A percentile compares a stretch with the other conserved stretches of the same genome.
phyloP scores from a whole-genome alignment of 2,113 vertebrate species.

The Campylomormyrus numenius region DNA sequence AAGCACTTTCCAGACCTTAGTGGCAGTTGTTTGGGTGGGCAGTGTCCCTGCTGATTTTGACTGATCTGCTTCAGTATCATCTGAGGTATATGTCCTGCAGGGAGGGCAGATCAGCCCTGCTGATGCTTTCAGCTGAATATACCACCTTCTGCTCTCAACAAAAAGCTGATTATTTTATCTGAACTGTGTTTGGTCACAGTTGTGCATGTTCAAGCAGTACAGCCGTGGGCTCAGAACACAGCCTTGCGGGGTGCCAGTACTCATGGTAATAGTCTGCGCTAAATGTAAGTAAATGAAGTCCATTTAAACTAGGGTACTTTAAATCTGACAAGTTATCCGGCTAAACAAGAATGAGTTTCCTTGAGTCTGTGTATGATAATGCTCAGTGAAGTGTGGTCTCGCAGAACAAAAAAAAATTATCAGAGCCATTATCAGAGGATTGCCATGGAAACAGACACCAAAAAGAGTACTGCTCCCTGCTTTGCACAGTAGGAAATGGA shows the following conservation, averaged over 20 bases:
- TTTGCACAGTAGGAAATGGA: neutral
- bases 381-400: neutral
- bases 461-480: neutral
- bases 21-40: neutral
- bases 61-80: neutral
- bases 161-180: neutral
- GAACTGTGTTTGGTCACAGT: neutral
- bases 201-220: neutral
- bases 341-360: neutral
- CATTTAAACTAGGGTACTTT: neutral
- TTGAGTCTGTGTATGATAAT: neutral
- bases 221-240: neutral
- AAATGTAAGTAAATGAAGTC: neutral
- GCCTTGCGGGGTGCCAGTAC: neutral
- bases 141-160: neutral
- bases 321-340: neutral
- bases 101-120: neutral
- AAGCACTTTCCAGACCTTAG: neutral
- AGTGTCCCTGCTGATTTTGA: neutral
- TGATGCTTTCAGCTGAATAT: neutral
- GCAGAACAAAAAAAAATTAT: neutral
- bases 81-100: neutral
- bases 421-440: neutral
- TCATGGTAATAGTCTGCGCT: neutral
- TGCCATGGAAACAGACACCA: neutral